Base-by-base conservation (phyloP, 2,113 vertebrate genomes). In the Ramphastos sulfuratus region DNA sequence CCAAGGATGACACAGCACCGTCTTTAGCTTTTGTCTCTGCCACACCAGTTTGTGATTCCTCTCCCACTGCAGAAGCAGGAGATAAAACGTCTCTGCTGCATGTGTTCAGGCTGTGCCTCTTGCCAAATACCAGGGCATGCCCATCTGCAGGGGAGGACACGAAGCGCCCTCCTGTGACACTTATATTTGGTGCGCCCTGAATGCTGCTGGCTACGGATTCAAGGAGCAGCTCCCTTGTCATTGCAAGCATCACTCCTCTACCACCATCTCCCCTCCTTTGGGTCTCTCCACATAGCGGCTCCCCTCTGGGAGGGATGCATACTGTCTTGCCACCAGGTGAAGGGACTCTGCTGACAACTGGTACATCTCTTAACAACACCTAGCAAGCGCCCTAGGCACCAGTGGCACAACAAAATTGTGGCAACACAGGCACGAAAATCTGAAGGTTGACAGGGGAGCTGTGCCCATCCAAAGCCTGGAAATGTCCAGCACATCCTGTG, bases 151-250 rank as follows among this genome's bases (percentile, higher is more conserved):
- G 25, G 69, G 9, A 87, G n/a, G 77, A 73, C 55, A 44, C 0
- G 0, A 88, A 55, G 83, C 2, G 6, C 73, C 70, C 58, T 94
- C 69, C 55, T 78, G 70, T 86, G 86, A 79, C 77, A 35, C 71
- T 28, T 24, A 58, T 13, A 28, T 52, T 46, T 5, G 3, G 7
- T 6, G 5, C 63, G 56, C 28, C 60, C 67, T 9, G 31, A 18
- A 59, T 5, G 28, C 15, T 2, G 5, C 27, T 0, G 2, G 19
- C 48, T 20, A 4, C n/a, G n/a, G 48, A 33, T 0, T 0, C 0
- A 6, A 74, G 27, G 7, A 69, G 18, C 50, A 89, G 44, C 55
- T n/a, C 82, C 48, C 4, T 5, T 17, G 76, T 23, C 23, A 25
- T 52, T 0, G 3, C 28, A 55, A 31, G 64, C 56, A 37, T 4